phyloP scores from a whole-genome alignment of 2,888 invertebrate species.

The Melinaea menophilus region DNA sequence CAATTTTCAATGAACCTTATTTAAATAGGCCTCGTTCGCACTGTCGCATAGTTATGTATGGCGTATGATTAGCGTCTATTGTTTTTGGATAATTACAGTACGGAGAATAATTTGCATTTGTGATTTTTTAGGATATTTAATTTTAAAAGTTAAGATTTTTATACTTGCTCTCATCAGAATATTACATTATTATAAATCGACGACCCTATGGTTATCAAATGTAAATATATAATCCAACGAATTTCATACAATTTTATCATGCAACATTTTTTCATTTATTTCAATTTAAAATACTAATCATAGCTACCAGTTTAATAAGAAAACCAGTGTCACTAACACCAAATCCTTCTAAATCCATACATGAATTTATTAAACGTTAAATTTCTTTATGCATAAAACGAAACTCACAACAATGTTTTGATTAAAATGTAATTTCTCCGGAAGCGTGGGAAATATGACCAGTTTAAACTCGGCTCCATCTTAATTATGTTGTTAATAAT shows the following conservation, averaged over 20 bases:
- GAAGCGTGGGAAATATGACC: constrained; percentile 24
- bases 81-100: constrained; percentile 13
- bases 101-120: too few species aligned
- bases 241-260: too few species aligned
- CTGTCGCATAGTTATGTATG: constrained; percentile 24
- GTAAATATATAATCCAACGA: too few species aligned
- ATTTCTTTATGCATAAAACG: constrained; percentile 31
- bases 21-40: constrained; percentile 19
- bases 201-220: too few species aligned
- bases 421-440: constrained; percentile 38
- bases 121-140: too few species aligned
- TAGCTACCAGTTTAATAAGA: background rate
- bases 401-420: constrained; percentile 36
- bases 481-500: constrained; percentile 35
- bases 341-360: constrained; percentile 23
- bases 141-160: too few species aligned
- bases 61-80: constrained; percentile 18
- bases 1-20: constrained; percentile 19
- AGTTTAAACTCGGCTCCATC: constrained; percentile 27
- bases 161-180: too few species aligned
- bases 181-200: too few species aligned
- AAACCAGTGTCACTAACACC: background rate
- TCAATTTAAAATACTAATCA: constrained; percentile 6
- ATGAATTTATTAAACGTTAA: constrained; percentile 29
- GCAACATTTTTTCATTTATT: too few species aligned